Percentiles rank a stretch among this genome's conserved stretches.
These are phyloP conservation scores for Chydorus sphaericus DNA, from an alignment of 2,888 invertebrate species.

Conservation along the genomic window DNA sequence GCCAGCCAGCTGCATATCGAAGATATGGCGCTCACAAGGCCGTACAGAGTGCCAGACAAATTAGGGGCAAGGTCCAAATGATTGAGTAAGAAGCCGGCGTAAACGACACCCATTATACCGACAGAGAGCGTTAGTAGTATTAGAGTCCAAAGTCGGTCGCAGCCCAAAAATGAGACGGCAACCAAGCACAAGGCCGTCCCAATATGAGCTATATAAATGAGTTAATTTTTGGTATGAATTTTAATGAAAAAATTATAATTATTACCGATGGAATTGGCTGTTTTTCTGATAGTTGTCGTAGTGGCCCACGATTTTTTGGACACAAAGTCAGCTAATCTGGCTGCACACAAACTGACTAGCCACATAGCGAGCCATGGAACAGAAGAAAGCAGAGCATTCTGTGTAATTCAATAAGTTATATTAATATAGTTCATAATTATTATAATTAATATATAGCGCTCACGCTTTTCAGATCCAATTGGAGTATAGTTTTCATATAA, in stretches of 20 bases:
- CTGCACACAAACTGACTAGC: constrained; percentile 56
- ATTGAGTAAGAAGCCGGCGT: constrained; percentile 71
- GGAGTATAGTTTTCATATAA: constrained; percentile 52
- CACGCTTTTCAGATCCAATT: constrained; percentile 49
- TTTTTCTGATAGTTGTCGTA: constrained; percentile 55
- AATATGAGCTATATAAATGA: constrained; percentile 43
- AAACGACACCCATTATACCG: constrained; percentile 71
- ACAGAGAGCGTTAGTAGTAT: constrained; percentile 61
- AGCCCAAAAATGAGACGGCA: constrained; percentile 53
- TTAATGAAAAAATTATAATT: too few relatives aligned
- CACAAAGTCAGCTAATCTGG: constrained; percentile 56
- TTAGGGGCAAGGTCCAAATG: constrained; percentile 77
- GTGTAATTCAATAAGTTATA: constrained; percentile 21
- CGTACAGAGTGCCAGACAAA: constrained; percentile 69
- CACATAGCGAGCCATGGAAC: constrained; percentile 78
- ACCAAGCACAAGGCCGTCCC: constrained; percentile 57
- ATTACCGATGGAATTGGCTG: constrained; percentile 47
- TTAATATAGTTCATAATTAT: not conserved
- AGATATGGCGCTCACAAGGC: constrained; percentile 71
- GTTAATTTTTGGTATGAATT: too few relatives aligned
- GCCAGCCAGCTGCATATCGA: constrained; percentile 70
- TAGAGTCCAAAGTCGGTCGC: constrained; percentile 53
- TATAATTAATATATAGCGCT: constrained; percentile 4
- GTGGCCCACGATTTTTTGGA: constrained; percentile 48
- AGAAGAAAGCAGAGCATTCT: constrained; percentile 71